A percentile compares a stretch with the other conserved stretches of the same genome.
These are phyloP conservation scores for Tetrax tetrax DNA, from an alignment of 2,113 vertebrate genomes.

Conservation along the genomic window DNA sequence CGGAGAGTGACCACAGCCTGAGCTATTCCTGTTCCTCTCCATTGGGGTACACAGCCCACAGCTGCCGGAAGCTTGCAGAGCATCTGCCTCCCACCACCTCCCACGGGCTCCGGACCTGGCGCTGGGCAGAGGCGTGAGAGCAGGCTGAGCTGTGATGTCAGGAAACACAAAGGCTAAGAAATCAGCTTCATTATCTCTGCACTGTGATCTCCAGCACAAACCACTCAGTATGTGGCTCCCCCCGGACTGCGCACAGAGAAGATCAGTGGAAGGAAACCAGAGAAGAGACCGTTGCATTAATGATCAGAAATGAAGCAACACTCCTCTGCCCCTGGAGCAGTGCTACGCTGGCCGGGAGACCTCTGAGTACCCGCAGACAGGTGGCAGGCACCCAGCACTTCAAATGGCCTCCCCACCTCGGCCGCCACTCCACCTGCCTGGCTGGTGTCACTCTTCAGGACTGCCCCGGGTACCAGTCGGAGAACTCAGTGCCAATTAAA, in stretches of 20 bases:
- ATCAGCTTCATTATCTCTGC: neutral
- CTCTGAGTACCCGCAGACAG: neutral
- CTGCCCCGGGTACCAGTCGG: neutral
- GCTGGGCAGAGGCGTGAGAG: neutral
- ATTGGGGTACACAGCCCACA: neutral
- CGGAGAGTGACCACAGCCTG: neutral
- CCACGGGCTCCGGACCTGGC: neutral
- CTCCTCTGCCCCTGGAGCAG: neutral
- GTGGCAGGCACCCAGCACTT: slow-evolving; percentile 1
- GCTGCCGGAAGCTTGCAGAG: neutral
- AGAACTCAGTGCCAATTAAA: slow-evolving; percentile 26
- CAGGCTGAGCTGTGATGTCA: accelerated
- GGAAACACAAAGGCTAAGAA: neutral
- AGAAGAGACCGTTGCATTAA: neutral
- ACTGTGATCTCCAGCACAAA: neutral
- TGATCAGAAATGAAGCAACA: neutral
- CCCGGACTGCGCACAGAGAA: neutral
- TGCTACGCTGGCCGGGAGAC: neutral
- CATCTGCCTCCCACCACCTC: neutral
- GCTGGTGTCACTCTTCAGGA: neutral
- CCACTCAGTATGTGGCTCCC: neutral
- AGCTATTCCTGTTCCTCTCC: neutral
- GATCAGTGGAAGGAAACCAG: neutral
- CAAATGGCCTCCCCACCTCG: neutral
- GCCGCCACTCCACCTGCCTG: neutral